phyloP scores from a whole-genome alignment of 1,140 invertebrate species.

The Andricus grossulariae region DNA sequence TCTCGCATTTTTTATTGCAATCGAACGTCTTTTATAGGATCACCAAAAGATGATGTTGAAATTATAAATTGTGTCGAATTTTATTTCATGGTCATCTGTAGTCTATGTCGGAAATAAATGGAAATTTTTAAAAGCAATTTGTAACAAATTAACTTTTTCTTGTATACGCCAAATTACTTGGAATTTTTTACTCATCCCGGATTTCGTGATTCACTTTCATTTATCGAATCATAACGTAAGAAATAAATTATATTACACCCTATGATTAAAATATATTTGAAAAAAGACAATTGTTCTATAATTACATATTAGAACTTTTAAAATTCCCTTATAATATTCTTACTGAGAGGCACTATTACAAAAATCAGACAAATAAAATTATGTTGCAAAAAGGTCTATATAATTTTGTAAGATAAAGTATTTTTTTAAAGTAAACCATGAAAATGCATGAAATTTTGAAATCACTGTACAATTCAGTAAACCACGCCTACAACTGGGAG shows the following conservation, averaged over 20 bases:
- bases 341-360: neutral
- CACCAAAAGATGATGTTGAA: neutral
- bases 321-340: no score
- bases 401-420: neutral
- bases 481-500: constrained; percentile 38
- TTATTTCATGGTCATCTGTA: neutral
- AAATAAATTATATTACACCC: no score
- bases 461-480: constrained; percentile 20
- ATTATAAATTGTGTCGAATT: neutral
- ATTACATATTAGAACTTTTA: no score
- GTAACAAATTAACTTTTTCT: no score
- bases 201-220: no score
- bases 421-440: neutral
- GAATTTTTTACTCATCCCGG: no score
- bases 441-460: constrained; percentile 22
- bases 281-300: no score
- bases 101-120: no score
- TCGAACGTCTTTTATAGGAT: neutral
- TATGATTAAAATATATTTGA: no score
- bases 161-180: no score
- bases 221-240: no score
- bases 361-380: neutral
- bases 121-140: no score
- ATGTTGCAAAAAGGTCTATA: neutral
- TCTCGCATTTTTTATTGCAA: neutral